Base-by-base conservation (phyloP, 2,113 vertebrate genomes). In the Bos indicus region DNA sequence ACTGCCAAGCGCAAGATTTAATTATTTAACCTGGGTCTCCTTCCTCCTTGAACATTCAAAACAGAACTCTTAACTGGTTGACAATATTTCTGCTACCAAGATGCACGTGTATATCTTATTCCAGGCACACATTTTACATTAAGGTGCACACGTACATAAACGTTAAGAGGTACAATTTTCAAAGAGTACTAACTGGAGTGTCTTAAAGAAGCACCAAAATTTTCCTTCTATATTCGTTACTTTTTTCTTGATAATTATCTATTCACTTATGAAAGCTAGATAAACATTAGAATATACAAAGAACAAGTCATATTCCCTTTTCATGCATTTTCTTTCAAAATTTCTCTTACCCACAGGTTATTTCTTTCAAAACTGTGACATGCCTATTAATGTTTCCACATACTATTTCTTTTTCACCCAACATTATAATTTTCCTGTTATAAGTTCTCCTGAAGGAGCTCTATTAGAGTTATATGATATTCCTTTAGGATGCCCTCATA, bases 191-290 rank as follows among this genome's bases (percentile, higher is more conserved):
- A 36, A 93, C 52, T 43, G 59, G 26, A 87, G 62, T 33, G 13
- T 90, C 13, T 33, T 89, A 54, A 21, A 64, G 8, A 3, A 90
- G 67, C 36, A 81, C 43, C 88, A 93, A 91, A 83, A 57, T 46
- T 80, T 80, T 15, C 28, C 46, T 97, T 77, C 51, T 48, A 77
- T 51, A 56, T 81, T 62, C 52, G 60, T 1, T 52, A 33, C 40
- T 82, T 93, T 96, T 93, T 92, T 88, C 90, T 95, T 80, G 19
- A 78, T 30, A 54, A 62, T 23, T 60, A 94, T 46, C 88, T n/a
- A 82, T n/a, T 93, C 84, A 91, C n/a, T 88, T 84, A 84, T 13
- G 36, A 85, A 89, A 93, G 40, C 52, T 77, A 46, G 88, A 71
- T 36, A 26, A 96, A 64, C 19, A 85, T 21, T 19, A 67, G 59